Conservation (phyloP, 2,888 invertebrate genomes). For the Athrips mouffetella region DNA sequence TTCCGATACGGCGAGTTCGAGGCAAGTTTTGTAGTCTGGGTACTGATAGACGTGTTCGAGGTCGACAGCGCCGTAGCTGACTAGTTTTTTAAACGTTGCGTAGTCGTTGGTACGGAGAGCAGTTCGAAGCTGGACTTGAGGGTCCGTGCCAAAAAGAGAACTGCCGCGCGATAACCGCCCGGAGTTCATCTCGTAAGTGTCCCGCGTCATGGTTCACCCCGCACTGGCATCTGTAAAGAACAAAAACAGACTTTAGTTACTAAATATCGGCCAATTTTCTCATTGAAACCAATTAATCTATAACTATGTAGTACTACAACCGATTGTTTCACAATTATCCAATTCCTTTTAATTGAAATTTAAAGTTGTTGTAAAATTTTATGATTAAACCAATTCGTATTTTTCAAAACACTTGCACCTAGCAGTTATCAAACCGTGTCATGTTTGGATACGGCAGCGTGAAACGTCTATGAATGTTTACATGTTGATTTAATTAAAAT, state of each 20-base stretch:
- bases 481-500: constrained; percentile 48
- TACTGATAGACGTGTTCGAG: constrained; percentile 76
- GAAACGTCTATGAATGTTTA: constrained; percentile 41
- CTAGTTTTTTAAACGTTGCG: constrained; percentile 70
- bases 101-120: constrained; percentile 74
- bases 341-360: constrained; percentile 49
- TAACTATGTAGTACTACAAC: constrained; percentile 41
- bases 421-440: not conserved
- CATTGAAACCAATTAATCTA: constrained; percentile 48
- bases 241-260: constrained; percentile 33
- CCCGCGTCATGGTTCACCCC: constrained; percentile 58
- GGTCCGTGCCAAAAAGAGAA: constrained; percentile 67
- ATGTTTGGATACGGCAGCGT: constrained; percentile 21
- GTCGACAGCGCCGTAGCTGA: constrained; percentile 67
- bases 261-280: constrained; percentile 43
- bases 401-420: not conserved
- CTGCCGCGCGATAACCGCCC: constrained; percentile 59
- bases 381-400: not conserved
- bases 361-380: constrained; percentile 32
- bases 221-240: constrained; percentile 68
- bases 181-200: constrained; percentile 71
- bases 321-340: constrained; percentile 40
- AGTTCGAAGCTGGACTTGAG: constrained; percentile 69
- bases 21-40: constrained; percentile 78
- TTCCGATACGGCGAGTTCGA: constrained; percentile 77